A percentile compares a stretch with the other conserved stretches of the same genome.
These are phyloP conservation scores for Amblyopsis rosae DNA, from an alignment of 2,113 vertebrate genomes.

Conservation along the genomic window DNA sequence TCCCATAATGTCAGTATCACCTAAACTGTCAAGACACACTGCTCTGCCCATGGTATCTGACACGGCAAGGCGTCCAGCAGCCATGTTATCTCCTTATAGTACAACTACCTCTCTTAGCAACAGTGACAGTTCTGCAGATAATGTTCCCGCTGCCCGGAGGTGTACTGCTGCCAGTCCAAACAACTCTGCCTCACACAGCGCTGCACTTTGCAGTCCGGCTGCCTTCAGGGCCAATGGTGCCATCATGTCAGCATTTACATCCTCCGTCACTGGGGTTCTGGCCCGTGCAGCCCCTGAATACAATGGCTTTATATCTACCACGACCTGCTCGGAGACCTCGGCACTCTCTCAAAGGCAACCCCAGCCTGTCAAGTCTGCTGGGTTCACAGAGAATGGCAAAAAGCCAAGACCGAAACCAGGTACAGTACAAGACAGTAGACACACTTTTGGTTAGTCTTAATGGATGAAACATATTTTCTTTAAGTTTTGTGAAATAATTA, in stretches of 20 bases:
- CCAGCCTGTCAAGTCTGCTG: conserved; percentile 12
- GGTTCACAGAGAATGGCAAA: conserved; percentile 18
- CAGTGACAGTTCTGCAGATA: conserved; percentile 1
- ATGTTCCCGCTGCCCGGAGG: conserved; percentile 13
- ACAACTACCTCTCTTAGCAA: not conserved
- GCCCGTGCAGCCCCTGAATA: conserved; percentile 18
- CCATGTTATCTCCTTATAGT: not conserved
- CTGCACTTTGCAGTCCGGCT: conserved; percentile 22
- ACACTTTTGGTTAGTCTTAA: not conserved
- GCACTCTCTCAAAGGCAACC: conserved; percentile 26
- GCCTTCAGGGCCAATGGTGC: conserved; percentile 4
- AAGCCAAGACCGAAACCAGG: conserved; percentile 45
- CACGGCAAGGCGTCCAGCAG: not conserved
- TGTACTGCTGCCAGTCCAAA: conserved; percentile 24
- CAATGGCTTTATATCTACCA: conserved; percentile 5
- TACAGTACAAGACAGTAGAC: conserved; percentile 18
- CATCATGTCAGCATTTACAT: not conserved
- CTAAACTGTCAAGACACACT: conserved; percentile 16
- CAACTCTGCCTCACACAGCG: conserved; percentile 38
- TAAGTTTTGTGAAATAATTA: not conserved
- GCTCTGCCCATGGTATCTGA: not conserved
- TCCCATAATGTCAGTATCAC: not conserved
- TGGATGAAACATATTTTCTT: not conserved
- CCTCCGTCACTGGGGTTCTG: conserved; percentile 7
- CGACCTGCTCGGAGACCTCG: conserved; percentile 9